These are phyloP conservation scores for Leptonema lineaticorne DNA, from an alignment of 1,140 invertebrate species.

Conservation along the genomic window DNA sequence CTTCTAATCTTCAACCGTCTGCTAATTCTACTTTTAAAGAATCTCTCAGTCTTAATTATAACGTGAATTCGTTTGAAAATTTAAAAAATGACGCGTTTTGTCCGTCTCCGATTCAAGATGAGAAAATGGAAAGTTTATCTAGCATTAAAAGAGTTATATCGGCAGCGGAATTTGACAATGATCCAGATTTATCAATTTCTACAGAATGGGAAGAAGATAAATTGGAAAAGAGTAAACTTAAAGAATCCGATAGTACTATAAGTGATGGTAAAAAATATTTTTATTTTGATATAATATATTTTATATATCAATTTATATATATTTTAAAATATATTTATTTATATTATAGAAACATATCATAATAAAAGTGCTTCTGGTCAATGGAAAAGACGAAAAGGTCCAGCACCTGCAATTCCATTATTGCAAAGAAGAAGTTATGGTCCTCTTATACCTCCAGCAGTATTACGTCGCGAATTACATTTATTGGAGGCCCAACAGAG, in stretches of 20 bases:
- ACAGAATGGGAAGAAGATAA: conserved; percentile 50
- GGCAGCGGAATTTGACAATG: conserved; percentile 30
- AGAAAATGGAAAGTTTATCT: conserved; percentile 6
- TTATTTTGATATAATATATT: not conserved
- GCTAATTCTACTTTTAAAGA: conserved; percentile 32
- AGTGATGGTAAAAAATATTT: conserved; percentile 45
- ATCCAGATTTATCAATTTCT: conserved; percentile 20
- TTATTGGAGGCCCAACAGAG: conserved; percentile 83
- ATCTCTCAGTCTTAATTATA: not conserved
- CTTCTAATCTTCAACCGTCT: not conserved
- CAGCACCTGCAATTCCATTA: conserved; percentile 75
- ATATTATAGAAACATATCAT: conserved; percentile 17
- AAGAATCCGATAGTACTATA: not conserved
- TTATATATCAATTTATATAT: conserved; percentile 7
- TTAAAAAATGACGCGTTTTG: not conserved
- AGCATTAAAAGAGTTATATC: conserved; percentile 28
- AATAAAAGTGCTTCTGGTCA: conserved; percentile 61
- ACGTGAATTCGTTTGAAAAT: conserved; percentile 10
- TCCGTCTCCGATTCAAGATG: not conserved
- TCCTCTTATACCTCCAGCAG: conserved; percentile 51
- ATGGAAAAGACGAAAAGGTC: conserved; percentile 76
- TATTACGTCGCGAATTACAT: conserved; percentile 61
- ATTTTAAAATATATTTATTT: conserved; percentile 1
- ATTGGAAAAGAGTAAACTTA: conserved; percentile 57
- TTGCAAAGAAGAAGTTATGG: conserved; percentile 64